A percentile compares a stretch with the other conserved stretches of the same genome.
These are phyloP conservation scores for Stegodyphus dumicola DNA, from an alignment of 1,140 invertebrate genomes.

Conservation along the genomic window DNA sequence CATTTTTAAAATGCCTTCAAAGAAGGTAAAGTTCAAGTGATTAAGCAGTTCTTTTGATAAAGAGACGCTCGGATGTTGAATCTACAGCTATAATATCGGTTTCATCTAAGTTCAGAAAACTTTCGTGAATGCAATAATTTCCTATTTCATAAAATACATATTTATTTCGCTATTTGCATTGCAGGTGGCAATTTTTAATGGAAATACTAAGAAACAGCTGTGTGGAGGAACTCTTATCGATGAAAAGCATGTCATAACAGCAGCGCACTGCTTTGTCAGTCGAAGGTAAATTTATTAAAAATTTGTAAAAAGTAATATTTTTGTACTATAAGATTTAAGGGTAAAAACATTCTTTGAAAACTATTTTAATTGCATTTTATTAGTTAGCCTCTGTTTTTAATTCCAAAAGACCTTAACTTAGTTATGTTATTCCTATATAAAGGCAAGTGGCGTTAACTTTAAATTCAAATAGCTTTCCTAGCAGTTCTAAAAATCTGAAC, in stretches of 20 bases:
- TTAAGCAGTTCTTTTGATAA: background rate
- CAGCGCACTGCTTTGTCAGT: slow-evolving; percentile 66
- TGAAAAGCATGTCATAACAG: slow-evolving; percentile 67
- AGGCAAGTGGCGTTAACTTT: too few species aligned
- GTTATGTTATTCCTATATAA: too few species aligned
- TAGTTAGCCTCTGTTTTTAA: too few species aligned
- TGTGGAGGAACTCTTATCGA: slow-evolving; percentile 67
- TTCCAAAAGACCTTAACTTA: too few species aligned
- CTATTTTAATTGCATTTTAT: too few species aligned
- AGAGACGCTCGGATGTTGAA: background rate
- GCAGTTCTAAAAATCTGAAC: too few species aligned
- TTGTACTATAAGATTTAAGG: too few species aligned
- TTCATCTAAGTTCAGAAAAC: background rate
- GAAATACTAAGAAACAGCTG: slow-evolving; percentile 35
- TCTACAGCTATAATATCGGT: background rate
- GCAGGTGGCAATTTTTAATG: slow-evolving; percentile 45
- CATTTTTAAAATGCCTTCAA: background rate
- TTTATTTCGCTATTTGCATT: background rate
- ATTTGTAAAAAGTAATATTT: background rate
- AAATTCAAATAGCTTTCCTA: too few species aligned
- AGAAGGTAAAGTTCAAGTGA: background rate
- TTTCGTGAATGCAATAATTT: background rate
- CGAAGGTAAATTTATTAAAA: slow-evolving; percentile 20
- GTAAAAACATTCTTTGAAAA: too few species aligned
- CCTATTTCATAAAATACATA: background rate